Percentiles rank a stretch among this genome's conserved stretches.
phyloP scores from a whole-genome alignment of 1,140 invertebrate species.

The Achroia grisella region DNA sequence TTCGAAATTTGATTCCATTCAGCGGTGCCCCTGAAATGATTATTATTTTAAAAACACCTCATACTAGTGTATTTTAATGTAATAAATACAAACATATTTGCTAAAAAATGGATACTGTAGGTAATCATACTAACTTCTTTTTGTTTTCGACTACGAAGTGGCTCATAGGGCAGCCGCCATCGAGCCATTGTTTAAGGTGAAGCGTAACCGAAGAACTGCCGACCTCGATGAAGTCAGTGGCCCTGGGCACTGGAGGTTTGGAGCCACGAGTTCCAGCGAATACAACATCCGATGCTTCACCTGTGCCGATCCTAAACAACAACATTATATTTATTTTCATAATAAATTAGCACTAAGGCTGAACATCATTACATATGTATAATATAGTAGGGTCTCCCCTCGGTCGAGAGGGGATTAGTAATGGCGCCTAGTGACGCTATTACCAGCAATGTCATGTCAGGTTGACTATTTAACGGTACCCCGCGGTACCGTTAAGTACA shows the following conservation, averaged over 20 bases:
- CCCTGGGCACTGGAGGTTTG: slow-evolving; percentile 92
- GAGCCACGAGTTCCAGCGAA: slow-evolving; percentile 91
- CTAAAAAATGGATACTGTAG: too few relatives aligned
- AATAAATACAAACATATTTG: too few relatives aligned
- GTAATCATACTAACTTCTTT: slow-evolving; percentile 87
- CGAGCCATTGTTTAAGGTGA: slow-evolving; percentile 93
- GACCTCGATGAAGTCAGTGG: slow-evolving; percentile 91
- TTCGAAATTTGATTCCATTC: slow-evolving; percentile 96
- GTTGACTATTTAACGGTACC: too few relatives aligned
- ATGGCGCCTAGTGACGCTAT: too few relatives aligned
- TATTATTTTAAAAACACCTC: too few relatives aligned
- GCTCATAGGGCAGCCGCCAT: slow-evolving; percentile 95
- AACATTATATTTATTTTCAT: not conserved
- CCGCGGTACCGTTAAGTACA: too few relatives aligned
- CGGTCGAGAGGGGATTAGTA: too few relatives aligned
- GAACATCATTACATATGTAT: too few relatives aligned
- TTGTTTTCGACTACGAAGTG: slow-evolving; percentile 97
- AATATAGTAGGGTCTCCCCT: too few relatives aligned
- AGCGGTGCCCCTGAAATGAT: slow-evolving; percentile 76
- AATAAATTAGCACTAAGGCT: not conserved
- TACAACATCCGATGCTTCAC: slow-evolving; percentile 89
- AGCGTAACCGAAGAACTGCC: slow-evolving; percentile 93
- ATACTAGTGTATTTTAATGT: too few relatives aligned
- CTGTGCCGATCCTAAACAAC: slow-evolving; percentile 86
- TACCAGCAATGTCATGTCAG: too few relatives aligned